Base-by-base conservation (phyloP, 1,140 invertebrate genomes). In the Bombus soroeensis region DNA sequence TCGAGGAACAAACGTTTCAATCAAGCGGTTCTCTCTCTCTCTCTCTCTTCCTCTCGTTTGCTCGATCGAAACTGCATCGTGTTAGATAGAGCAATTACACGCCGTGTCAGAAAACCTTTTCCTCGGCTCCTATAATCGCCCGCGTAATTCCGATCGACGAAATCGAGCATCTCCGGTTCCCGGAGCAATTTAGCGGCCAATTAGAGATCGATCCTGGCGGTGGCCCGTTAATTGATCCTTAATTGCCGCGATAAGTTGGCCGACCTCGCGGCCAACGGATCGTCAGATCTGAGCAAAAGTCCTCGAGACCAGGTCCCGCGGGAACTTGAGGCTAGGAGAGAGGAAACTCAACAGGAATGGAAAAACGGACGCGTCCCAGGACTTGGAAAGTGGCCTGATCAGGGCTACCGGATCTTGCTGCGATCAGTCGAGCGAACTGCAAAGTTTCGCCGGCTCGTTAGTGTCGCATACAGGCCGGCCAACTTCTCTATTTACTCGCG, bases 401-500 rank as follows among this genome's bases (percentile, higher is more conserved):
- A 81, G 53, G 41, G 28, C 62, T 79, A 12, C 57, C 32, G 43
- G 84, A 81, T 85, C 79, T 81, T 43, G 59, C 77, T 15, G 74
- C 84, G 83, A 86, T 86, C 87, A 86, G 68, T 73, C 41, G 57
- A 53, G 73, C 77, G 62, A 59, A 83, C 86, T 78, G 68, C 80
- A 62, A 89, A 91, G 87, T 86, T 91, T 91, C 83, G 86, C 68
- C 78, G 83, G 87, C 91, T 92, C 91, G 91, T 92, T 91, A 92
- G 90, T 81, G 85, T 85, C 89, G 84, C 90, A 89, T 91, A 91
- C 86, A 88, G 80, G 68, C 76, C 64, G 70, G 83, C 82, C 81
- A 85, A 89, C 85, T 90, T 86, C 82, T 85, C 85, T 91, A 91
- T 91, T 92, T 87, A 87, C 89, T 90, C 83, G 83, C 66, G 83